Evolutionary conservation across 2,888 invertebrate genomes (phyloP).

Genomic region (Argyresthia albistria): DNA sequence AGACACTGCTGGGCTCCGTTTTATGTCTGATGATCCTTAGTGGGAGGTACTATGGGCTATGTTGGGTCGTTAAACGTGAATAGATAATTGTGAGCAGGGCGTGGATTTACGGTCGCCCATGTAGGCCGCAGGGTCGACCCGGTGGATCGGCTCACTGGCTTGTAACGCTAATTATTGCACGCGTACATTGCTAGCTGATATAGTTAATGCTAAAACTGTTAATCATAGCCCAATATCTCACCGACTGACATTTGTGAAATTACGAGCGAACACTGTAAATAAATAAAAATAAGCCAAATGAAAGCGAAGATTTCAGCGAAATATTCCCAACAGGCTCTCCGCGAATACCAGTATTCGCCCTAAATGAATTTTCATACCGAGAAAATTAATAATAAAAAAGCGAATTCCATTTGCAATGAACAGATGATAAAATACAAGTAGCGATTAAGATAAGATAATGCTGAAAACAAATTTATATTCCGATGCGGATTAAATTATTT

Average conservation of each 20-base stretch:
- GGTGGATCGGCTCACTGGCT: slow-evolving; percentile 15
- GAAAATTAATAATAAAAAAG: slow-evolving; percentile 21
- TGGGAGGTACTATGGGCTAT: not conserved
- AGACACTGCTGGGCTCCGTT: not conserved
- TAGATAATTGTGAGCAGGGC: slow-evolving; percentile 16
- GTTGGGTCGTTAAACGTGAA: not conserved
- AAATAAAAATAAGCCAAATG: not conserved
- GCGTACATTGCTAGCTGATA: slow-evolving; percentile 10
- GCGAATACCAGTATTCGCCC: slow-evolving; percentile 26
- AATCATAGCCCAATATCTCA: not conserved
- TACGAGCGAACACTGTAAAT: not conserved
- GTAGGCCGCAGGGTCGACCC: slow-evolving; percentile 29
- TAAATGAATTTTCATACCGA: slow-evolving; percentile 18
- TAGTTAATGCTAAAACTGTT: not conserved
- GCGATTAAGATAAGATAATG: slow-evolving; percentile 55
- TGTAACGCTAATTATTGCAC: slow-evolving; percentile 40
- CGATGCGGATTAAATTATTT: slow-evolving; percentile 59
- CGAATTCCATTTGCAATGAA: slow-evolving; percentile 21
- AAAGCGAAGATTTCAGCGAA: not conserved
- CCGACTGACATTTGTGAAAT: not conserved
- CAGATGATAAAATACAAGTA: slow-evolving; percentile 45
- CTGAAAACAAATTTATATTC: slow-evolving; percentile 59
- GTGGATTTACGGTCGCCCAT: slow-evolving; percentile 52
- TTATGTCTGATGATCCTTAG: not conserved
- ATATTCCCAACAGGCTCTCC: slow-evolving; percentile 20